Percentiles rank a stretch among this genome's conserved stretches.
These are phyloP conservation scores for Drosophila ananassae DNA, from an alignment of 1,140 invertebrate species.

Conservation along the genomic window DNA sequence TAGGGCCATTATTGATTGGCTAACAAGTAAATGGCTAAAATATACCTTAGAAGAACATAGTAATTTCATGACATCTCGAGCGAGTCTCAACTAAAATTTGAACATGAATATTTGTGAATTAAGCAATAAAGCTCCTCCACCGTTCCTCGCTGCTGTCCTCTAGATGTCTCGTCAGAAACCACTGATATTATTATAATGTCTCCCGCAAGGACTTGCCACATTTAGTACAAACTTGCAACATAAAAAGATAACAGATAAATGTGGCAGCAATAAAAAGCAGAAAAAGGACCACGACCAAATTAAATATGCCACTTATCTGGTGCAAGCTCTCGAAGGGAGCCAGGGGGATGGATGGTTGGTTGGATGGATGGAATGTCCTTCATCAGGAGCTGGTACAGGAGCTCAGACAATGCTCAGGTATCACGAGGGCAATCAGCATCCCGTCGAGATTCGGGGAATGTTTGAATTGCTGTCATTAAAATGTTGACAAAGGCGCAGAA, in stretches of 20 bases:
- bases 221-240: conserved; percentile 57
- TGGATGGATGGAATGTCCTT: conserved; percentile 1
- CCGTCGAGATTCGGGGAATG: conserved; percentile 41
- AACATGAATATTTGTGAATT: neutral
- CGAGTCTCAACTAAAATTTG: no score
- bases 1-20: no score
- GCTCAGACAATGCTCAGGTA: conserved; percentile 67
- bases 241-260: conserved; percentile 74
- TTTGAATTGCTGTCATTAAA: conserved; percentile 83
- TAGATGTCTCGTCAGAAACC: neutral
- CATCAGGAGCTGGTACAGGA: neutral
- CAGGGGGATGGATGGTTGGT: neutral
- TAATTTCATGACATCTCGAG: no score
- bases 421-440: conserved; percentile 63
- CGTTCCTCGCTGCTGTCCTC: neutral
- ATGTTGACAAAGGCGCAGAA: conserved; percentile 81
- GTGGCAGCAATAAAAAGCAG: conserved; percentile 72
- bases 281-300: conserved; percentile 40
- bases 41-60: no score
- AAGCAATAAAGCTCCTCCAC: neutral
- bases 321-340: conserved; percentile 45
- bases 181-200: neutral
- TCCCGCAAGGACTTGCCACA: conserved; percentile 10
- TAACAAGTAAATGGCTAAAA: no score
- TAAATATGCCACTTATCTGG: conserved; percentile 75